Conservation (phyloP, 1,140 invertebrate species). For the Parasteatoda tepidariorum region DNA sequence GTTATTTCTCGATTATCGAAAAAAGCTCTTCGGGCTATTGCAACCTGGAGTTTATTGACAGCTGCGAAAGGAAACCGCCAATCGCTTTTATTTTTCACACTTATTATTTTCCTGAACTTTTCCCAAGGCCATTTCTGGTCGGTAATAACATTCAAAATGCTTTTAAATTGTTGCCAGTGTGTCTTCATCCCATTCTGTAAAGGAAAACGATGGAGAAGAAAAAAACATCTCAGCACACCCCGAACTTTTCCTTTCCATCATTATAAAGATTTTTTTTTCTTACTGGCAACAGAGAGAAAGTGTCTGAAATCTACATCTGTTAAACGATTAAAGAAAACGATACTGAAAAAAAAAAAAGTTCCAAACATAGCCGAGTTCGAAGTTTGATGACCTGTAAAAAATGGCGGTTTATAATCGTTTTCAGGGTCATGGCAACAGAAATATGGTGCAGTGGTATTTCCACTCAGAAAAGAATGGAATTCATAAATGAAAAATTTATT, state of each 20-base stretch:
- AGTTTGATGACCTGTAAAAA: slow-evolving; percentile 37
- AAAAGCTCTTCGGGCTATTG: neutral
- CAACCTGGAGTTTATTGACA: too few relatives aligned
- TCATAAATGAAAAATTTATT: slow-evolving; percentile 9
- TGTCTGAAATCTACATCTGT: neutral
- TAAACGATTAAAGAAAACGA: neutral
- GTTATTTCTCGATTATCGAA: slow-evolving; percentile 38
- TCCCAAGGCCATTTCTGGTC: slow-evolving; percentile 36
- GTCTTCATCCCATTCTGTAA: neutral
- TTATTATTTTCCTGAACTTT: neutral
- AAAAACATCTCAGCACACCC: neutral
- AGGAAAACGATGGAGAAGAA: neutral
- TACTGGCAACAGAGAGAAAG: neutral
- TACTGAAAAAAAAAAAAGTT: too few relatives aligned
- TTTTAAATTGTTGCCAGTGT: slow-evolving; percentile 28
- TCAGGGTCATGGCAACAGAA: slow-evolving; percentile 35
- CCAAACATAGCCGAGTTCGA: too few relatives aligned
- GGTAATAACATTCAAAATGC: slow-evolving; percentile 24
- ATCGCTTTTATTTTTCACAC: neutral
- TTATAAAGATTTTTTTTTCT: neutral
- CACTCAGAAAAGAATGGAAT: slow-evolving; percentile 9
- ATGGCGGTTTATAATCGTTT: neutral
- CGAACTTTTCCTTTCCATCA: neutral
- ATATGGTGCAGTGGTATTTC: slow-evolving; percentile 15
- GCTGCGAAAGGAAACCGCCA: too few relatives aligned